Evolutionary conservation across 2,113 vertebrate species (phyloP), one percentile per base, ranked within the genome.

Genomic region (Columba livia): DNA sequence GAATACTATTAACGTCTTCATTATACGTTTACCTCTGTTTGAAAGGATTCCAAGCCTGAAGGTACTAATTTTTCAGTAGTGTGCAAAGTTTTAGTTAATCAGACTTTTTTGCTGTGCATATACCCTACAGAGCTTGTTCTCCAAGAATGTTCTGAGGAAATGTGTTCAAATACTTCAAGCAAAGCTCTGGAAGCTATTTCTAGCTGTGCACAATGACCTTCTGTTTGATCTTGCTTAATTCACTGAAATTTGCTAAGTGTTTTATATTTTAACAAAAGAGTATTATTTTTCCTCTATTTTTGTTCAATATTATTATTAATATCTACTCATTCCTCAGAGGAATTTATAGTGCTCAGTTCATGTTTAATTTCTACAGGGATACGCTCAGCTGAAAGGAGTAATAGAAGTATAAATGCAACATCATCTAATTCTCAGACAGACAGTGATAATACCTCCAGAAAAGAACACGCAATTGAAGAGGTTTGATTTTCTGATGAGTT

Each of bases 161-260:
- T 54, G 40, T 62, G 28, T 53, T 92, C 86, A 53, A 69, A 28
- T 32, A 75, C 75, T 84, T 12, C 25, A 31, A 93, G 92, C 53
- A 93, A 94, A 91, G 44, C 85, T 83, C 95, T 93, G 71, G 82
- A 80, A 96, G 88, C 60, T 90, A 51, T 96, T 96, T 80, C 67
- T 79, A 67, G 85, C 93, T 67, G 38, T 67, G 79, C 48, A 80
- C 79, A 80, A 48, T 53, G 93, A 84, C 88, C 82, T 91, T 34
- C 89, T 85, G 47, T 96, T 96, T 96, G 93, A 97, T 95, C 95
- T 96, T 79, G 29, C 40, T 79, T 96, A 96, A 95, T 85, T 91
- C 87, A 79, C 58, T 54, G 65, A 53, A 84, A 79, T 75, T 47
- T 71, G 56, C 67, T 60, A 86, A 89, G 73, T 88, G 84, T 75